phyloP scores from a whole-genome alignment of 2,113 vertebrate genomes.

The Salminus brasiliensis region DNA sequence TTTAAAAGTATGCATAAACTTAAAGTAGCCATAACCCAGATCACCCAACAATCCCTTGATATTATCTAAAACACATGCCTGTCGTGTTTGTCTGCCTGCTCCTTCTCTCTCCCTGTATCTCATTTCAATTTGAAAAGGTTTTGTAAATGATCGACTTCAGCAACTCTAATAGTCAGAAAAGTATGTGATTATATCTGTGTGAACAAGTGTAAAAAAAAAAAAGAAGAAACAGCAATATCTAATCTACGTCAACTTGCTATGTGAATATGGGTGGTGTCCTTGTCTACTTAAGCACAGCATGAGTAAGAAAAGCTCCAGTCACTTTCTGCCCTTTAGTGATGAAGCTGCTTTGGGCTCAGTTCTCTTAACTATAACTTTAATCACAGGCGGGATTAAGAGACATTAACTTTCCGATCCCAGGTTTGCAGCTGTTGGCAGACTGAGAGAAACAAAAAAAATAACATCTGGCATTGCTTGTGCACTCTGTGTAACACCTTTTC shows the following conservation, averaged over 20 bases:
- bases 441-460: background rate
- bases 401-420: background rate
- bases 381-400: constrained; percentile 1
- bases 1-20: background rate
- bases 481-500: constrained; percentile 35
- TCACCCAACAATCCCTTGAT: background rate
- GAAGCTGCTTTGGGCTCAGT: constrained; percentile 19
- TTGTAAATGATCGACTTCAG: constrained; percentile 55
- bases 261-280: constrained; percentile 60
- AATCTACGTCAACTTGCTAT: constrained; percentile 55
- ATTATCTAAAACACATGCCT: constrained; percentile 6
- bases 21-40: background rate
- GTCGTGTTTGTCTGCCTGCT: background rate
- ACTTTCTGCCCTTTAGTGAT: constrained; percentile 25
- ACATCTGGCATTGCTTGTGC: constrained; percentile 45
- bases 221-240: constrained; percentile 67
- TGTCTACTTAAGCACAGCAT: constrained; percentile 57
- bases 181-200: constrained; percentile 61
- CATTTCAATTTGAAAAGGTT: constrained; percentile 46
- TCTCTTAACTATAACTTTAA: background rate
- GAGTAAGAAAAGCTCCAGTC: constrained; percentile 40
- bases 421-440: background rate
- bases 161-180: constrained; percentile 30
- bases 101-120: constrained; percentile 3
- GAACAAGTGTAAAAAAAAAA: constrained; percentile 48